Base-by-base conservation (phyloP, 92 coral and sea anemone genomes). In the Umimayanthus chanpuru region DNA sequence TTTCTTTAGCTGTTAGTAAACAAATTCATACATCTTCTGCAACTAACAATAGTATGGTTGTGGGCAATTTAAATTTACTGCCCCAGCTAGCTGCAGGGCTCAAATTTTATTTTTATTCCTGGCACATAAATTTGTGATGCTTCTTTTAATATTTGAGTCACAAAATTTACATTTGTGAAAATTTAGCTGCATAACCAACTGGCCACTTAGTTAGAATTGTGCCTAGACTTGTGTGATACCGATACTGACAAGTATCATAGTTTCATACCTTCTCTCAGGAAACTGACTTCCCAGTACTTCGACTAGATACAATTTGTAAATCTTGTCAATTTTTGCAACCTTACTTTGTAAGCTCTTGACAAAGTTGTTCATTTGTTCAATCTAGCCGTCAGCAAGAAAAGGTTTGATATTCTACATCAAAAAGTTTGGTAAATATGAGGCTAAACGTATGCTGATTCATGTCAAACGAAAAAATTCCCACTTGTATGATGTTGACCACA, bases 401-500 rank as follows among this genome's bases (percentile, higher is more conserved):
- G 5, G 36, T 5, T 8, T 9, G 36, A 32, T 29, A 26, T 36
- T 43, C 10, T 9, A 39, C 25, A 36, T 9, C 4, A 23, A 20
- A 73, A 32, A 29, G 15, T 40, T 75, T 75, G 25, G 15, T 75
- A 53, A 75, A 32, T 75, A 75, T 21, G 16, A 36, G 23, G 79
- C 53, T 75, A 75, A 75, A 75, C 16, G 7, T 20, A 39, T 75
- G 79, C 47, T 75, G 47, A 75, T 75, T 75, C 47, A 75, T 75
- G 26, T 75, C 20, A 5, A 75, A 75, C 5, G n/a, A 75, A 20
- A 75, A 29, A 30, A 18, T 75, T 40, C 1, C 26, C 44, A 43
- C 79, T 36, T 36, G 39, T 75, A 75, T 75, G 50, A 40, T 75
- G 79, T 18, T 75, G 79, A 75, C 79, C 79, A 29, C 79, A 75